phyloP scores from a whole-genome alignment of 92 coral and sea anemone species.

The Ricordea florida region DNA sequence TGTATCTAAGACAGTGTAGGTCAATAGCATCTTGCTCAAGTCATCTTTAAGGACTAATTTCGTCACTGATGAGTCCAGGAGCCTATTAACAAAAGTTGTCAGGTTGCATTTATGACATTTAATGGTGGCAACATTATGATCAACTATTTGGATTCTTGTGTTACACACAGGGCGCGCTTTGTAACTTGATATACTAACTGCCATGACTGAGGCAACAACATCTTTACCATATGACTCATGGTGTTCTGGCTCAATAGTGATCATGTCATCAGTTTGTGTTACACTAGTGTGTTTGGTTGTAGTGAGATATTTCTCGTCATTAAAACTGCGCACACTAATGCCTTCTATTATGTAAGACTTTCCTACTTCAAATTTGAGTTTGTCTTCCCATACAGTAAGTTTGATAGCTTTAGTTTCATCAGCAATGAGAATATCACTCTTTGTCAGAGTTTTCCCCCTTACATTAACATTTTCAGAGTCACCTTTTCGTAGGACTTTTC shows the following conservation, averaged over 20 bases:
- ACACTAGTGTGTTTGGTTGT: constrained; percentile 15
- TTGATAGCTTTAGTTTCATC: not conserved
- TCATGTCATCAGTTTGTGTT: constrained; percentile 13
- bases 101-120: constrained; percentile 30
- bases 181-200: not conserved
- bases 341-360: not conserved
- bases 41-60: constrained; percentile 13
- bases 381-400: constrained; percentile 27
- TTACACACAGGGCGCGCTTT: constrained; percentile 23
- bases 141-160: constrained; percentile 7
- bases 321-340: constrained; percentile 8
- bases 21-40: not conserved
- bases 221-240: constrained; percentile 3
- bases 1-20: constrained; percentile 20
- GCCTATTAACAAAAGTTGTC: not conserved
- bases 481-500: constrained; percentile 5
- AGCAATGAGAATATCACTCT: constrained; percentile 4
- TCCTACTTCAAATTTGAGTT: not conserved
- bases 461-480: not conserved
- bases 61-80: constrained; percentile 2
- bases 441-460: constrained; percentile 15
- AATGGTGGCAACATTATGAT: not conserved
- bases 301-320: constrained; percentile 20
- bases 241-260: constrained; percentile 4
- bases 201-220: constrained; percentile 7